A percentile compares a stretch with the other conserved stretches of the same genome.
These are phyloP conservation scores for Corticium candelabrum DNA, from an alignment of 37 sponge, comb jelly and placozoan species.

Conservation along the genomic window DNA sequence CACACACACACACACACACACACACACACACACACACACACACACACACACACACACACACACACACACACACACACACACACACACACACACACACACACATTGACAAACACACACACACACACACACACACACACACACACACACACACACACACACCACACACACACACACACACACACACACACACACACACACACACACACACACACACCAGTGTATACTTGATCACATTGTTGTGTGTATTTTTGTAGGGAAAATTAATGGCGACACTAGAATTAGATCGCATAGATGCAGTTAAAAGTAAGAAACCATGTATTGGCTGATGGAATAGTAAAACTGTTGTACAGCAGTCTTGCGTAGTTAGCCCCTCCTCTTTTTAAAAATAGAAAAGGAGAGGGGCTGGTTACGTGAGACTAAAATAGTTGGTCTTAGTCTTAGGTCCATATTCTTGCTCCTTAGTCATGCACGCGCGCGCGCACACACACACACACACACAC, in stretches of 20 bases:
- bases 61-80: conserved; percentile 5
- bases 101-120: too few relatives aligned
- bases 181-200: conserved; percentile 5
- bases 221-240: background rate
- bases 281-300: background rate
- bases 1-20: conserved; percentile 5
- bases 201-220: background rate
- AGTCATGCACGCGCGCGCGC: too few relatives aligned
- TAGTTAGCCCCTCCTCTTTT: too few relatives aligned
- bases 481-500: too few relatives aligned
- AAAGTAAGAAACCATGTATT: too few relatives aligned
- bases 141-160: too few relatives aligned
- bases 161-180: conserved; percentile 1
- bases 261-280: background rate
- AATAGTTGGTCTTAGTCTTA: too few relatives aligned
- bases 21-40: conserved; percentile 5
- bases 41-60: conserved; percentile 5
- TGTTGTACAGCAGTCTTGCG: too few relatives aligned
- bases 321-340: too few relatives aligned
- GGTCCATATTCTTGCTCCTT: too few relatives aligned
- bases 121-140: background rate
- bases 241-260: background rate
- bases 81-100: conserved; percentile 5
- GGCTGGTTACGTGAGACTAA: too few relatives aligned
- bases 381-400: too few relatives aligned